These are phyloP conservation scores for Sitodiplosis mosellana DNA, from an alignment of 1,140 invertebrate genomes.

Conservation along the genomic window DNA sequence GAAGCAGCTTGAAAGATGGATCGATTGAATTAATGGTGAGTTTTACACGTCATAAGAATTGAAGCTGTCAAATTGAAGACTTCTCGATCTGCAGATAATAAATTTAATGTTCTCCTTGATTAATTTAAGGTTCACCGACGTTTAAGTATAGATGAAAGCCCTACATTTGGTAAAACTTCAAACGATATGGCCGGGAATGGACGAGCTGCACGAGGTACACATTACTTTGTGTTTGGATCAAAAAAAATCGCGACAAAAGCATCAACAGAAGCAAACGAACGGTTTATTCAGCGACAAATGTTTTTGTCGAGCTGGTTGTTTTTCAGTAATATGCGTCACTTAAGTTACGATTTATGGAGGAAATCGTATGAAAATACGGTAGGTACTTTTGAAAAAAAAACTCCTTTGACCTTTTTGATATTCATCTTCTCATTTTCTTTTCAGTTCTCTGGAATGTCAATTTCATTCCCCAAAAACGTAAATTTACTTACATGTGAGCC, in stretches of 20 bases:
- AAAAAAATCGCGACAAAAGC: neutral
- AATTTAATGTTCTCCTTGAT: too few species aligned
- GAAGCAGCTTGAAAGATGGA: conserved; percentile 55
- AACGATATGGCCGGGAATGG: conserved; percentile 70
- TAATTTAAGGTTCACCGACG: conserved; percentile 79
- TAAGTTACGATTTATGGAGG: neutral
- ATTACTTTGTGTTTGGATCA: conserved; percentile 35
- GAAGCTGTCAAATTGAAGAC: too few species aligned
- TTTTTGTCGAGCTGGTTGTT: conserved; percentile 2
- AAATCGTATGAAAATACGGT: conserved; percentile 2
- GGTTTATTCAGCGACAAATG: neutral
- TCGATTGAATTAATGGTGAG: conserved; percentile 61
- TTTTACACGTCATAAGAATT: too few species aligned
- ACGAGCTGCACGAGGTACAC: conserved; percentile 61
- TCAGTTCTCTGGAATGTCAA: conserved; percentile 24
- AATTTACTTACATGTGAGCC: conserved; percentile 70
- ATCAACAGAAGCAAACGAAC: neutral
- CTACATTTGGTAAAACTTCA: conserved; percentile 81
- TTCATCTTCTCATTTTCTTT: conserved; percentile 5
- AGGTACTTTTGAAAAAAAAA: neutral
- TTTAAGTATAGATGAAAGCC: conserved; percentile 72
- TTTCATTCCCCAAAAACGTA: conserved; percentile 48
- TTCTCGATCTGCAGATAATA: too few species aligned
- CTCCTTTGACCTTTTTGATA: neutral
- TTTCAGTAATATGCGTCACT: neutral